Conservation (phyloP, 2,797 vertebrate species). For the Remorina albescens region DNA sequence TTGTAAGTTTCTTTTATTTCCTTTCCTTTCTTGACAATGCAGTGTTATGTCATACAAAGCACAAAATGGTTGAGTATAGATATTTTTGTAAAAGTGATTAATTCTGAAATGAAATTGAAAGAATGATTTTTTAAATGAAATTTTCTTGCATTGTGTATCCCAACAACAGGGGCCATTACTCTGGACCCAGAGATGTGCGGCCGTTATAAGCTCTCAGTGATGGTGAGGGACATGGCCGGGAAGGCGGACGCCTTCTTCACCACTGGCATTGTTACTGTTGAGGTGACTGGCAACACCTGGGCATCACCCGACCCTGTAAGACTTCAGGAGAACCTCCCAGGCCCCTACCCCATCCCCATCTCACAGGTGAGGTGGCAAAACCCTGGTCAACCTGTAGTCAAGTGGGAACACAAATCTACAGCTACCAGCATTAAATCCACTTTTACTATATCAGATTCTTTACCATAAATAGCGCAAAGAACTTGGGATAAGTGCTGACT, state of each 20-base stretch:
- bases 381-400: neutral
- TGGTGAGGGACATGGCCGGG: conserved; percentile 89
- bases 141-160: neutral
- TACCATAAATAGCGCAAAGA: conserved; percentile 21
- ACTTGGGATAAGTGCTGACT: conserved; percentile 16
- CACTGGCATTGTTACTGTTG: conserved; percentile 83
- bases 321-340: conserved; percentile 86
- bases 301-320: conserved; percentile 82
- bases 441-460: conserved; percentile 20
- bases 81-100: neutral
- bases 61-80: neutral
- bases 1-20: neutral
- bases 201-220: conserved; percentile 84
- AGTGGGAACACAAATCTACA: conserved; percentile 1
- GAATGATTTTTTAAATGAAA: neutral
- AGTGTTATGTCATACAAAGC: neutral
- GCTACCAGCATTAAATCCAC: neutral
- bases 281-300: conserved; percentile 86
- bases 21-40: neutral
- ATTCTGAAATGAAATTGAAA: neutral
- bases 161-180: conserved; percentile 78
- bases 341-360: conserved; percentile 85
- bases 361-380: conserved; percentile 81
- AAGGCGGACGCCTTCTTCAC: conserved; percentile 84
- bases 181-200: conserved; percentile 83